phyloP scores from a whole-genome alignment of 1,140 invertebrate genomes.

The Rhagoletis zephyria region DNA sequence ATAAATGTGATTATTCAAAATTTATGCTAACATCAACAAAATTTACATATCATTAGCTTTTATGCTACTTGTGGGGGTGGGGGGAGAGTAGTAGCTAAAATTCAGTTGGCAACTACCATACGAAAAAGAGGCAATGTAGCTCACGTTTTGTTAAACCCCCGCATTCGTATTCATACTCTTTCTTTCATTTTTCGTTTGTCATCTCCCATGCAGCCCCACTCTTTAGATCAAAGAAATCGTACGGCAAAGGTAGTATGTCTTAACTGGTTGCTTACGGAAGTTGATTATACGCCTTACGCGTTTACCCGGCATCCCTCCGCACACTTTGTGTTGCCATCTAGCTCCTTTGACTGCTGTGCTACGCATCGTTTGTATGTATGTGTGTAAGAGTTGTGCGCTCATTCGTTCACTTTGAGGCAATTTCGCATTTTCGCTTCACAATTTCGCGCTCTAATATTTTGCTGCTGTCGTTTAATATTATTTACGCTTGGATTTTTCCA shows the following conservation, averaged over 20 bases:
- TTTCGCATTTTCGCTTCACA: constrained; percentile 15
- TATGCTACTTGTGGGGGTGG: neutral
- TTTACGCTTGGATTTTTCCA: constrained; percentile 19
- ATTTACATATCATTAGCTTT: constrained; percentile 55
- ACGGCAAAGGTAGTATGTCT: neutral
- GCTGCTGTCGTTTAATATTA: constrained; percentile 32
- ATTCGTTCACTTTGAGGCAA: neutral
- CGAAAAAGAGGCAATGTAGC: too few relatives aligned
- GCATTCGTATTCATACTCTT: neutral
- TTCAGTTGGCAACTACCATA: too few relatives aligned
- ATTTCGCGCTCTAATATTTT: constrained; percentile 23
- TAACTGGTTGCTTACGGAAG: constrained; percentile 12
- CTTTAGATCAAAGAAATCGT: constrained; percentile 22
- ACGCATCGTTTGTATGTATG: too few relatives aligned
- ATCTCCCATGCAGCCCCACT: neutral
- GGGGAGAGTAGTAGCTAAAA: neutral
- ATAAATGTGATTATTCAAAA: constrained; percentile 22
- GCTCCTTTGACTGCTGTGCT: neutral
- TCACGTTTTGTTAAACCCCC: too few relatives aligned
- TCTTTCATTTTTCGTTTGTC: neutral
- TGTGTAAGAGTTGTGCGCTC: too few relatives aligned
- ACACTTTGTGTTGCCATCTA: neutral
- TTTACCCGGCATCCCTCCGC: neutral
- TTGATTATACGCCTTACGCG: neutral
- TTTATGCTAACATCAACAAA: constrained; percentile 53